Base-by-base conservation (phyloP, 64 coral and sea anemone genomes). In the Porites lutea region DNA sequence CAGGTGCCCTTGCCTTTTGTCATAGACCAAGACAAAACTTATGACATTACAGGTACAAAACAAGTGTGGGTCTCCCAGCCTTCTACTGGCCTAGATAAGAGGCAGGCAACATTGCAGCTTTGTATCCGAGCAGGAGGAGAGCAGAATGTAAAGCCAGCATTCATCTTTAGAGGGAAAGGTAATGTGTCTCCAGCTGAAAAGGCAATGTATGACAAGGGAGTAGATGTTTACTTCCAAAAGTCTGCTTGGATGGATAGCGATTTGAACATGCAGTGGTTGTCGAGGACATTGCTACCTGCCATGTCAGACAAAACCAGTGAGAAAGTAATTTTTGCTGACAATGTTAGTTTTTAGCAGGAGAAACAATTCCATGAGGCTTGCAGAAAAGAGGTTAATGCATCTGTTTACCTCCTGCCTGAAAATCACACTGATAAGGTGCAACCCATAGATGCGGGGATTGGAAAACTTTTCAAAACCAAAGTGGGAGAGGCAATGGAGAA, bases 61-160 rank as follows among this genome's bases (percentile, higher is more conserved):
- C 50, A 87, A 69, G 85, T 87, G 48, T 87, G 85, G 85, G 85
- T 72, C 5, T 87, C 65, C 48, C 85, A 87, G 52, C 85, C 85
- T 8, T 87, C 85, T 21, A 47, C 12, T 65, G 85, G 85, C 21
- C 48, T 87, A 50, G 85, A 87, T 49, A 87, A 87, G 27, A 37
- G 27, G 27, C 27, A 37, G 27, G 27, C 27, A 37, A 37, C 27
- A 37, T 37, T 37, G 27, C 85, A 87, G 21, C 85, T 87, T 15
- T 87, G 85, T 49, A 87, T 87, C 48, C 85, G 85, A 15, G 85
- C 64, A 6, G 85, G 72, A 87, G 76, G 76, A 11, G 53, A 55
- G 53, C 53, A 75, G 90, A 72, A 86, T 92, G 72, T 55, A 11
- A 55, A 55, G 53, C 53, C 53, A 7, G 53, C 5, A 11, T 1